A percentile compares a stretch with the other conserved stretches of the same genome.
Evolutionary conservation across 2,797 vertebrate genomes (phyloP).

Genomic region (Etheostoma perlongum): DNA sequence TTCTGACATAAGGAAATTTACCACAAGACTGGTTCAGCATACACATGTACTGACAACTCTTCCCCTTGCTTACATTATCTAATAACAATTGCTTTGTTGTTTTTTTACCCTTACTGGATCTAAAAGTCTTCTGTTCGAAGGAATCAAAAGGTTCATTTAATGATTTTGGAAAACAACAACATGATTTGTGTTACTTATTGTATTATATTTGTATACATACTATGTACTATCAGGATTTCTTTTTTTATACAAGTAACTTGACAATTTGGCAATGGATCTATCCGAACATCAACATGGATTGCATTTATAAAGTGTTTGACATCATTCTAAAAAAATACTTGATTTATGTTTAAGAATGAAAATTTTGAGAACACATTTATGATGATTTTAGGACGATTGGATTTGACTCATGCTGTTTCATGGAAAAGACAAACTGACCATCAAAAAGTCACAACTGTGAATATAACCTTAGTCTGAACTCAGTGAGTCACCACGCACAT

Average conservation of each 20-base stretch:
- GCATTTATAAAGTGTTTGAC: no score
- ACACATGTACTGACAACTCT: neutral
- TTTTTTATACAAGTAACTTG: no score
- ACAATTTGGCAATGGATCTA: no score
- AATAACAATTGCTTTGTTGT: neutral
- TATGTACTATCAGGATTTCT: no score
- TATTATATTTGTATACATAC: neutral
- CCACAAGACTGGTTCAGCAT: neutral
- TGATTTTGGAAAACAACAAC: neutral
- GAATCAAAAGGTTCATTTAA: neutral
- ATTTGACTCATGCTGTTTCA: neutral
- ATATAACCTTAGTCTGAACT: neutral
- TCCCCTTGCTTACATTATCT: neutral
- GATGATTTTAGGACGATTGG: no score
- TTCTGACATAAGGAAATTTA: neutral
- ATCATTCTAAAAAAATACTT: no score
- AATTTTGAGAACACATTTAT: no score
- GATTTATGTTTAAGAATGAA: no score
- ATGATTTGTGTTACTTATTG: neutral
- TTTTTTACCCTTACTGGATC: neutral
- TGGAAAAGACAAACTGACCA: constrained; percentile 13
- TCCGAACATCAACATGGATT: no score
- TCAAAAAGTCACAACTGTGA: constrained; percentile 4
- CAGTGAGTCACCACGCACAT: neutral
- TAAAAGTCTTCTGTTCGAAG: neutral